These are phyloP conservation scores for Portunus trituberculatus DNA, from an alignment of 1,140 invertebrate species.

Conservation along the genomic window DNA sequence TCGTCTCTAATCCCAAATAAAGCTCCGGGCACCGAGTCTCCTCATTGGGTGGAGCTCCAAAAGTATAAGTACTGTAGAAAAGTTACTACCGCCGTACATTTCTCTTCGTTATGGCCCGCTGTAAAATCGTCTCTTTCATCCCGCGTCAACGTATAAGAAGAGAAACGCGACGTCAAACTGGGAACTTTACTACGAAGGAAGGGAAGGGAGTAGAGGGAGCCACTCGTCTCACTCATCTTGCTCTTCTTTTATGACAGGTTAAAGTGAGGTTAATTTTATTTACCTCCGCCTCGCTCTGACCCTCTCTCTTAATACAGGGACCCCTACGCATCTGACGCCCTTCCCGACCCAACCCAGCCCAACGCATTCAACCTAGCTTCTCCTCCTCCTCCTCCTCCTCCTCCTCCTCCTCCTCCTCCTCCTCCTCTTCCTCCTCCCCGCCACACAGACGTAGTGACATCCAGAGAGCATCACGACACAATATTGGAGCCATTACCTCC, in stretches of 20 bases:
- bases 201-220: background rate
- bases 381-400: background rate
- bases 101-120: too few relatives aligned
- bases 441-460: background rate
- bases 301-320: too few relatives aligned
- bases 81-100: too few relatives aligned
- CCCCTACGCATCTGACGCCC: background rate
- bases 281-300: too few relatives aligned
- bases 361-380: background rate
- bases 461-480: background rate
- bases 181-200: background rate
- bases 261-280: background rate
- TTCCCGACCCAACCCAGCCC: background rate
- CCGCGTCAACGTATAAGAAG: too few relatives aligned
- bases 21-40: too few relatives aligned
- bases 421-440: background rate
- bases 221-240: too few relatives aligned
- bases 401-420: background rate
- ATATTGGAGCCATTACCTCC: constrained; percentile 34
- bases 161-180: too few relatives aligned
- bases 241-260: background rate
- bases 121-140: too few relatives aligned
- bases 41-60: too few relatives aligned
- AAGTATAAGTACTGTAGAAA: too few relatives aligned
- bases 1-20: too few relatives aligned